Conservation (phyloP, 2,113 vertebrate genomes). For the Pelecanus crispus region DNA sequence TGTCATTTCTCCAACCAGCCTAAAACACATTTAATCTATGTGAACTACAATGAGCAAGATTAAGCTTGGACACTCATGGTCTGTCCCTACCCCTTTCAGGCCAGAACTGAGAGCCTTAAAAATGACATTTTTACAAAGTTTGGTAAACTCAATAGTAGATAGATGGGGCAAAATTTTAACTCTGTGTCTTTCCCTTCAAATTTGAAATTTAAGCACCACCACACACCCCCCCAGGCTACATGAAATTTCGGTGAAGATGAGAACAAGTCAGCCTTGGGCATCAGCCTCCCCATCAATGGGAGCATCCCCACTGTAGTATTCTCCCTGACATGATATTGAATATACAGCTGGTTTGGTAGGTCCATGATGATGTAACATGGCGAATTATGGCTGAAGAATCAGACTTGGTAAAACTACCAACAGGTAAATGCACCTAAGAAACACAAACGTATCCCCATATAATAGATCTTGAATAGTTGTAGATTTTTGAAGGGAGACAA, state of each 20-base stretch:
- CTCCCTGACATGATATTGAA: neutral
- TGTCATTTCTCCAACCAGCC: neutral
- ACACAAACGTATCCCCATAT: neutral
- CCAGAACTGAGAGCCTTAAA: neutral
- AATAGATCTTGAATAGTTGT: neutral
- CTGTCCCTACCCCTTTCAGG: neutral
- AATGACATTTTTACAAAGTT: neutral
- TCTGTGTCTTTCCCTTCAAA: neutral
- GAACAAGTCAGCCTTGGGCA: neutral
- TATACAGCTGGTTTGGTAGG: neutral
- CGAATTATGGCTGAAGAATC: neutral
- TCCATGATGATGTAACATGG: neutral
- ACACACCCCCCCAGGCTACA: neutral
- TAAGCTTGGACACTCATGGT: neutral
- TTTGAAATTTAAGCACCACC: too few species aligned
- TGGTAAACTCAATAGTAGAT: neutral
- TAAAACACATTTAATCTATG: neutral
- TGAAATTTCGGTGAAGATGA: neutral
- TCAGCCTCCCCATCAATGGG: neutral
- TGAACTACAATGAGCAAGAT: neutral
- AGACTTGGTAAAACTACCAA: neutral
- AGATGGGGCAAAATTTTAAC: neutral
- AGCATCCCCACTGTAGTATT: neutral
- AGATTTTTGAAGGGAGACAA: neutral
- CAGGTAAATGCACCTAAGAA: neutral